A percentile compares a stretch with the other conserved stretches of the same genome.
These are phyloP conservation scores for Chamaetylas fuelleborni DNA, from an alignment of 2,113 vertebrate genomes.

Conservation along the genomic window DNA sequence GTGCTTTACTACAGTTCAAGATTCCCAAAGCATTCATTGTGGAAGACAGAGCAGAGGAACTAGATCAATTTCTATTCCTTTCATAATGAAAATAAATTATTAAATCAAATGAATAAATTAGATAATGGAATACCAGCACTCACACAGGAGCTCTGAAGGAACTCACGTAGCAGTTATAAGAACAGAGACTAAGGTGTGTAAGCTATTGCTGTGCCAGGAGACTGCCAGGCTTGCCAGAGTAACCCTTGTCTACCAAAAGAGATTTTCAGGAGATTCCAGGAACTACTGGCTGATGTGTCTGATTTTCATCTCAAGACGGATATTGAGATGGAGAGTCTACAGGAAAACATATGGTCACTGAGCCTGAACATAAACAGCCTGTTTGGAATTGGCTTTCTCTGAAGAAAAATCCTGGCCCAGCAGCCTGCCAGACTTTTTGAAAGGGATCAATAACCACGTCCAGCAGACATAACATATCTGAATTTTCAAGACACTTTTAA, in stretches of 20 bases:
- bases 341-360: neutral
- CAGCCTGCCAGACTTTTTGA: neutral
- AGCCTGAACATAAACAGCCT: neutral
- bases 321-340: neutral
- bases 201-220: neutral
- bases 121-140: neutral
- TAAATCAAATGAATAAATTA: neutral
- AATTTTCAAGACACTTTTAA: neutral
- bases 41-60: neutral
- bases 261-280: neutral
- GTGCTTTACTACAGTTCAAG: neutral
- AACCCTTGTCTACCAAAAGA: neutral
- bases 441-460: neutral
- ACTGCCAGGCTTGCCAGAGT: neutral
- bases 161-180: neutral
- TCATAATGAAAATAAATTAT: neutral
- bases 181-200: neutral
- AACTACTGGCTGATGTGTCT: neutral
- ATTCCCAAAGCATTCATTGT: neutral
- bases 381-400: neutral
- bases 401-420: neutral
- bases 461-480: neutral
- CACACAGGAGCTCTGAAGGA: neutral
- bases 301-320: neutral
- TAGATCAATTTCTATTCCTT: neutral